Base-by-base conservation (phyloP, 1,140 invertebrate species). In the Euwallacea similis region DNA sequence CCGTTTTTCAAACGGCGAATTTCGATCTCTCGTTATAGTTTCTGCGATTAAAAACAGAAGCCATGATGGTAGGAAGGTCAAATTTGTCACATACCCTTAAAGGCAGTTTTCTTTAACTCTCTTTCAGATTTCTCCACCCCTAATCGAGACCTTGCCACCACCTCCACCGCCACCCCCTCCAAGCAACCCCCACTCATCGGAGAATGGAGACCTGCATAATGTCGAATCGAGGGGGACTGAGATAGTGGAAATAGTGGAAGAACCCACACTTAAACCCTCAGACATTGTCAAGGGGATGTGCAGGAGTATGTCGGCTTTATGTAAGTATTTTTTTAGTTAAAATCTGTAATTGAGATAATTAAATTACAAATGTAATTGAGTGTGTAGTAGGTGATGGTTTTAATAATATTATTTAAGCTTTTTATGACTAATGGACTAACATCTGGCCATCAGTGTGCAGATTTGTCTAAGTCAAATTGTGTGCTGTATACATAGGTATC, bases 141-240 rank as follows among this genome's bases (percentile, higher is more conserved):
- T 76, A 21, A 67, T 65, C 7, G 76, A 77, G 47, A 58, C 66
- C 3, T 73, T 69, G n/a, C 75, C 87, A 0, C 85, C 87, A 7
- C 88, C 87, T 2, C 87, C 88, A 0, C 87, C 89, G 0, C 88
- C 89, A 0, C 86, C 89, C 42, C 76, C 33, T 71, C 54, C 78
- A 74, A 16, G 42, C 21, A 43, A 64, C 11, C 9, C 58, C n/a
- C 50, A 33, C 15, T 66, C n/a, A 11, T 63, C 11, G 6, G 44
- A 72, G 16, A 47, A 64, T 16, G 62, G 16, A 42, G 77, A 78
- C 41, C 70, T 64, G 13, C 63, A 72, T 54, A 11, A 66, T 10
- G 50, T 15, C 7, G 79, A 78, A 69, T 75, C 78, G 0, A 71
- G 77, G 10, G 79, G 77, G 3, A 75, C 77, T 0, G 80, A 80